Conservation (phyloP, 2,113 vertebrate species). For the Steatornis caripensis region DNA sequence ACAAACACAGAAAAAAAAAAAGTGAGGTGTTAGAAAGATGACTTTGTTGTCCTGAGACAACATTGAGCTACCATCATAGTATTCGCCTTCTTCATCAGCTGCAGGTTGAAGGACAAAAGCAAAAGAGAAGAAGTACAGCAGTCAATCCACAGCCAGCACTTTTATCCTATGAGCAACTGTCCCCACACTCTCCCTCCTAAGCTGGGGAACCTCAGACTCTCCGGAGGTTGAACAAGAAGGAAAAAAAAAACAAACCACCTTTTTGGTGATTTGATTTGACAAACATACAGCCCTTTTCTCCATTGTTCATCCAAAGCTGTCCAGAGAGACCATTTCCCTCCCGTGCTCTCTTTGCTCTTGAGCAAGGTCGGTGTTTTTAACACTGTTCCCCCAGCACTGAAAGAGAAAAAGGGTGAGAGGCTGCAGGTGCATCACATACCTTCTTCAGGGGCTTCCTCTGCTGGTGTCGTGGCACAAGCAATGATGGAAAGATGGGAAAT, state of each 20-base stretch:
- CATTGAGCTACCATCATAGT: slow-evolving; percentile 51
- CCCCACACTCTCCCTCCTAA: neutral
- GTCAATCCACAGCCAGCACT: neutral
- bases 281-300: neutral
- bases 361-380: neutral
- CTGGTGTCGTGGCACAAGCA: neutral
- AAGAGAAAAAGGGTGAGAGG: neutral
- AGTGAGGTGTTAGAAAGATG: slow-evolving; percentile 28
- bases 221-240: neutral
- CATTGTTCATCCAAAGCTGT: neutral
- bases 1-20: neutral
- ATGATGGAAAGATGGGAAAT: slow-evolving; percentile 14
- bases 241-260: neutral
- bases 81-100: slow-evolving; percentile 42
- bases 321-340: neutral
- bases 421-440: slow-evolving; percentile 50
- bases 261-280: neutral
- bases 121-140: slow-evolving; percentile 32
- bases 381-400: neutral
- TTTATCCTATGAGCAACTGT: neutral
- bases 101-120: slow-evolving; percentile 7
- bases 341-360: neutral
- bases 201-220: neutral
- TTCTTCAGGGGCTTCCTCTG: slow-evolving; percentile 64
- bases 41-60: slow-evolving; percentile 6